Conservation (phyloP, 2,888 invertebrate species). For the Epicampocera succincta region DNA sequence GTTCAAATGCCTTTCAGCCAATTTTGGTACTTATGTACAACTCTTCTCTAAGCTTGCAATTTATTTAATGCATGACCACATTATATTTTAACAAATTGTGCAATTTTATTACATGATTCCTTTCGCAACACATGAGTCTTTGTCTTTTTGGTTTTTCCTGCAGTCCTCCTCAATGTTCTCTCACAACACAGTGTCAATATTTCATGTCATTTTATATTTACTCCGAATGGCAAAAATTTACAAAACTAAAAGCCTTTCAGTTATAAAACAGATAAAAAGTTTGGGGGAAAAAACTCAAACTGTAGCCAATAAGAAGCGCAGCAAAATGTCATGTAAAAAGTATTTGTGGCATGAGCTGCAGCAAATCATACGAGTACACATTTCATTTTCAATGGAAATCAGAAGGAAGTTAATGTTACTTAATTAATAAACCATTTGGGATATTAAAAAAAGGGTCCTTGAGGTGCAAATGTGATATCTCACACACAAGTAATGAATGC, state of each 20-base stretch:
- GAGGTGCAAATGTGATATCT: too few species aligned
- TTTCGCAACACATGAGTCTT: slow-evolving; percentile 12
- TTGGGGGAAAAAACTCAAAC: background rate
- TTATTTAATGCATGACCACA: slow-evolving; percentile 42
- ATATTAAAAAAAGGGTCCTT: background rate
- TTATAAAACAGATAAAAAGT: slow-evolving; percentile 28
- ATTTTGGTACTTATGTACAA: background rate
- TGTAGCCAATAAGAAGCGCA: background rate
- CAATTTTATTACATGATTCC: slow-evolving; percentile 39
- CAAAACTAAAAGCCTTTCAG: slow-evolving; percentile 45
- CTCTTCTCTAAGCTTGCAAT: slow-evolving; percentile 20
- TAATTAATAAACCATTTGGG: slow-evolving; percentile 10
- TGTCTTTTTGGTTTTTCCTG: background rate
- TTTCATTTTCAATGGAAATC: background rate
- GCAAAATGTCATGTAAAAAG: slow-evolving; percentile 7
- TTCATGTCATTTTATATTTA: slow-evolving; percentile 23
- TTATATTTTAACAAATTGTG: slow-evolving; percentile 33
- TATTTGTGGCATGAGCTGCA: background rate
- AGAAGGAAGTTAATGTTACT: slow-evolving; percentile 17
- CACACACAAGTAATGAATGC: too few species aligned
- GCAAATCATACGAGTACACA: too few species aligned
- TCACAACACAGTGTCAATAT: slow-evolving; percentile 33
- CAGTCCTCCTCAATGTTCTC: background rate
- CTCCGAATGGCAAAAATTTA: background rate
- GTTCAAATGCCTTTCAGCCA: background rate